Evolutionary conservation across 2,888 invertebrate species (phyloP).

Genomic region (Psococerastis gibbosa): DNA sequence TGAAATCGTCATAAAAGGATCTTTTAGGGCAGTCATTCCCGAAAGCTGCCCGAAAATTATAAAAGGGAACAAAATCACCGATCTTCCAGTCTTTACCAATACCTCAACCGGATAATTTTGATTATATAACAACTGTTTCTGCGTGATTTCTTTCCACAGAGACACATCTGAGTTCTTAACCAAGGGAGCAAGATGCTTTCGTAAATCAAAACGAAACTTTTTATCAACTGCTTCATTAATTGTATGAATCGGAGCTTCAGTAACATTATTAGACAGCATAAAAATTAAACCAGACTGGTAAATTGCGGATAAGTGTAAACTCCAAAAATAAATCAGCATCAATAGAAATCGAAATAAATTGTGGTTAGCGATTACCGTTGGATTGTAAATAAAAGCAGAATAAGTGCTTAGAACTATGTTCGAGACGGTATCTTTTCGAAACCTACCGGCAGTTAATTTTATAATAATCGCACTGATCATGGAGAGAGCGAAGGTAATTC

Average conservation of each 20-base stretch:
- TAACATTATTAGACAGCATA: background rate
- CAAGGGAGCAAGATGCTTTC: background rate
- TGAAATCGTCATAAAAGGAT: background rate
- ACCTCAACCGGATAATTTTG: background rate
- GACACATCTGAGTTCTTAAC: background rate
- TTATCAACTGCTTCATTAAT: background rate
- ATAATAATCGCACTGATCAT: background rate
- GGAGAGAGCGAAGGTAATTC: background rate
- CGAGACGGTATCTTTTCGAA: background rate
- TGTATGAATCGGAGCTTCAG: background rate
- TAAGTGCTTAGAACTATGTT: background rate
- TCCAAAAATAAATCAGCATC: background rate
- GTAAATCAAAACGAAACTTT: background rate
- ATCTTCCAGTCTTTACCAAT: background rate
- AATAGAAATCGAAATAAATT: background rate
- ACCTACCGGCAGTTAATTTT: too few species aligned
- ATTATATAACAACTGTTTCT: background rate
- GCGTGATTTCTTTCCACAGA: background rate
- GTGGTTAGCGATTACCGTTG: background rate
- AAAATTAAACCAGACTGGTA: background rate
- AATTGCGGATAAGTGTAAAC: background rate
- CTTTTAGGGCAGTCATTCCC: background rate
- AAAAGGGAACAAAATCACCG: background rate
- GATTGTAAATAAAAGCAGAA: background rate
- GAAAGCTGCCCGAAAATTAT: background rate